A percentile compares a stretch with the other conserved stretches of the same genome.
Conservation (phyloP, 1,140 invertebrate species). For the Pristionchus pacificus region DNA sequence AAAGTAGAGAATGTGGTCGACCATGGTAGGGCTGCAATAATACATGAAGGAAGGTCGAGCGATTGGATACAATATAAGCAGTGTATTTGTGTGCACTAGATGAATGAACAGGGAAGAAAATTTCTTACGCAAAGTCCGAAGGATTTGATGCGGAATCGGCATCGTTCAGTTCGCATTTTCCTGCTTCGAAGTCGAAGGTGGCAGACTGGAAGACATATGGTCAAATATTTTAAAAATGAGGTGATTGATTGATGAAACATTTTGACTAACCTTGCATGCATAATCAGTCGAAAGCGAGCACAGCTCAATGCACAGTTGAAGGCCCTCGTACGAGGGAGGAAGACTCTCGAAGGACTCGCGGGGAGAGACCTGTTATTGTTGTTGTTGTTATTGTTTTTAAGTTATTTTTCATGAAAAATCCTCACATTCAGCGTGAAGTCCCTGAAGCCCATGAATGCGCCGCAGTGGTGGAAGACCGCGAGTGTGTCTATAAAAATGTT, state of each 20-base stretch:
- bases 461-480: slow-evolving; percentile 27
- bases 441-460: slow-evolving; percentile 30
- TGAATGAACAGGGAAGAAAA: neutral
- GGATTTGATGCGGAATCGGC: slow-evolving; percentile 30
- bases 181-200: slow-evolving; percentile 25
- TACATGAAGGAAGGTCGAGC: no score
- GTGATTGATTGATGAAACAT: neutral
- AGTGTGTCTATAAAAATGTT: slow-evolving; percentile 18
- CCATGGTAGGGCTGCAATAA: slow-evolving; percentile 8
- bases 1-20: slow-evolving; percentile 29
- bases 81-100: no score
- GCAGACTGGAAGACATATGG: slow-evolving; percentile 28
- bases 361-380: slow-evolving; percentile 12
- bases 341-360: slow-evolving; percentile 32
- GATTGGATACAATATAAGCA: no score
- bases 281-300: slow-evolving; percentile 29
- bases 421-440: slow-evolving; percentile 20
- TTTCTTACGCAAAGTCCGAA: slow-evolving; percentile 4
- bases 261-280: slow-evolving; percentile 24
- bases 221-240: slow-evolving; percentile 15
- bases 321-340: slow-evolving; percentile 29
- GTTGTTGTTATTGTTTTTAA: neutral
- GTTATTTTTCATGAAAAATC: no score
- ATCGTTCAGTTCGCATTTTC: slow-evolving; percentile 24
- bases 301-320: slow-evolving; percentile 33